These are phyloP conservation scores for Tetrax tetrax DNA, from an alignment of 2,113 vertebrate species.

Conservation along the genomic window DNA sequence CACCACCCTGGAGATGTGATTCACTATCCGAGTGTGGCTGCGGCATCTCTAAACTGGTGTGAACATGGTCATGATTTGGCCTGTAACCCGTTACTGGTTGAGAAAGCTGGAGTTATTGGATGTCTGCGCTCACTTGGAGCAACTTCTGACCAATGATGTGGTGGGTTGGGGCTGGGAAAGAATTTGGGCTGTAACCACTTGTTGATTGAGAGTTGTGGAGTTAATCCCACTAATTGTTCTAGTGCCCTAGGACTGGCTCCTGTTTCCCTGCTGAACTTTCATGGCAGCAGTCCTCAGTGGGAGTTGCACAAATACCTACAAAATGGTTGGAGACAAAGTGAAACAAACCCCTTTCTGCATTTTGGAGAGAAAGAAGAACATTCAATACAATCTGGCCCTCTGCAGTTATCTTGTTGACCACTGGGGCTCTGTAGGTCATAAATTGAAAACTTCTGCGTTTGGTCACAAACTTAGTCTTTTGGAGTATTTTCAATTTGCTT, in stretches of 20 bases:
- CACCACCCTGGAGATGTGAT: fast-evolving
- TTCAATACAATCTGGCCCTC: neutral
- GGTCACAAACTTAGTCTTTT: neutral
- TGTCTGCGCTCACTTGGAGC: neutral
- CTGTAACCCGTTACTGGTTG: neutral
- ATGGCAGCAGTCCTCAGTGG: neutral
- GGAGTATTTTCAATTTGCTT: neutral
- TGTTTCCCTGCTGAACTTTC: neutral
- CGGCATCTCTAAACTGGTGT: neutral
- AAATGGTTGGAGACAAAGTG: neutral
- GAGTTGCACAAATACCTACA: neutral
- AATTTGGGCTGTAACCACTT: neutral
- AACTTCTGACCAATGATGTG: fast-evolving
- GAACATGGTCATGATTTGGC: neutral
- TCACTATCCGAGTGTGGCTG: neutral
- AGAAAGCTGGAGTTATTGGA: neutral
- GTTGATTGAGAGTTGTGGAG: neutral
- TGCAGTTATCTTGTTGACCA: neutral
- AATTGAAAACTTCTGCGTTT: neutral
- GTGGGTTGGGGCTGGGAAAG: neutral
- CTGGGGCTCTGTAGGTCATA: neutral
- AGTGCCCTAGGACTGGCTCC: neutral
- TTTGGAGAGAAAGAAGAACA: neutral
- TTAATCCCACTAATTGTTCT: neutral
- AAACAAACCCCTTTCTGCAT: neutral